phyloP scores from a whole-genome alignment of 2,797 vertebrate species.

The Sciurus carolinensis region DNA sequence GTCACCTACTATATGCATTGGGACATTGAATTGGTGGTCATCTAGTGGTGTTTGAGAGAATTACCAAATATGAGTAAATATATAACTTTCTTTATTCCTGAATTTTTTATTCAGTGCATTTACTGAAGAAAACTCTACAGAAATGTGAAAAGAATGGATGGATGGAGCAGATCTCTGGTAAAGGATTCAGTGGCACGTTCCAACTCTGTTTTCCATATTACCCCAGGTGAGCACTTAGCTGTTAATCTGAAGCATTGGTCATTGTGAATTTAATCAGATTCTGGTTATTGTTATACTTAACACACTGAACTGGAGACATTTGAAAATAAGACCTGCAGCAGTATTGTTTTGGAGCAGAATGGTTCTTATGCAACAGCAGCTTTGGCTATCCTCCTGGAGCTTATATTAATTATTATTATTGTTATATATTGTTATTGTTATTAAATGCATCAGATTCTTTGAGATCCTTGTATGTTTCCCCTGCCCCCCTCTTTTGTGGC shows the following conservation, averaged over 20 bases:
- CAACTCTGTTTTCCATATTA: constrained; percentile 98
- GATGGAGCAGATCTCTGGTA: constrained; percentile 99
- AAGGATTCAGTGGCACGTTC: constrained; percentile 97
- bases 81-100: constrained; percentile 47
- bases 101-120: constrained; percentile 90
- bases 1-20: background rate
- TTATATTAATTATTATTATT: background rate
- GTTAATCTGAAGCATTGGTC: background rate
- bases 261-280: constrained; percentile 26
- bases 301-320: background rate
- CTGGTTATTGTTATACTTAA: background rate
- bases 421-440: background rate
- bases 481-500: background rate
- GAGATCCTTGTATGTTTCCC: background rate
- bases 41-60: constrained; percentile 30
- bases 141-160: constrained; percentile 98
- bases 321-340: constrained; percentile 26
- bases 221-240: constrained; percentile 92
- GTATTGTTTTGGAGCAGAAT: constrained; percentile 29
- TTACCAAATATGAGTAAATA: constrained; percentile 20
- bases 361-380: background rate
- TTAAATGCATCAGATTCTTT: constrained; percentile 9
- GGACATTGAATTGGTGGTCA: background rate
- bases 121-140: constrained; percentile 96
- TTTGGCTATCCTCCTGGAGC: background rate